phyloP scores from a whole-genome alignment of 1,140 invertebrate species.

The Oncopeltus fasciatus region DNA sequence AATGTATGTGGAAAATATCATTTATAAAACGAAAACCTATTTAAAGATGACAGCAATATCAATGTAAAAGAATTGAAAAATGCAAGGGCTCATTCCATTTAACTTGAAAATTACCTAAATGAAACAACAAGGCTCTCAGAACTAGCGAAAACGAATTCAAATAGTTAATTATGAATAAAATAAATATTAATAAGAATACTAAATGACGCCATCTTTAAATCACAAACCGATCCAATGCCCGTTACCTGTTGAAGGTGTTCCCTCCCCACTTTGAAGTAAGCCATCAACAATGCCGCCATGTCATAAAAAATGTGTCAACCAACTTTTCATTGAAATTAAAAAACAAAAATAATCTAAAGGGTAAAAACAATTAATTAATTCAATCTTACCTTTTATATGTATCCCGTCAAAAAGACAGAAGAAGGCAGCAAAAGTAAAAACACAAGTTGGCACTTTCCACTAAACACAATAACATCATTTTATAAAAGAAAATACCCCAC shows the following conservation, averaged over 20 bases:
- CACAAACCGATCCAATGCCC: constrained; percentile 7
- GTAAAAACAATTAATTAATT: neutral
- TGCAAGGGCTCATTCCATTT: no score
- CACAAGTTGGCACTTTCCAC: constrained; percentile 15
- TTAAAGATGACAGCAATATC: no score
- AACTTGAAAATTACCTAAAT: no score
- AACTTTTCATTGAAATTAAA: neutral
- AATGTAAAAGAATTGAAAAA: no score
- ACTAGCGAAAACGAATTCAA: no score
- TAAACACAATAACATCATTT: constrained; percentile 4
- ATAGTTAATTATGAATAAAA: no score
- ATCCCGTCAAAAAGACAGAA: constrained; percentile 15
- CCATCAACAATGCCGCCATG: neutral
- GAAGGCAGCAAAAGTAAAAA: constrained; percentile 9
- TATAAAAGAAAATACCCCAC: no score
- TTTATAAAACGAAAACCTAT: no score
- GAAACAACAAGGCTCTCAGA: no score
- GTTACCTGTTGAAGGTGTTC: constrained; percentile 17
- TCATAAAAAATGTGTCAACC: neutral
- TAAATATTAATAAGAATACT: no score
- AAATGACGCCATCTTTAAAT: constrained; percentile 16
- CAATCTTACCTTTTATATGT: constrained; percentile 2
- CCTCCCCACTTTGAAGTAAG: constrained; percentile 5
- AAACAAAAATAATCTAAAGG: no score
- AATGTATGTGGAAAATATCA: no score